Base-by-base conservation (phyloP, 1,140 invertebrate species). In the Galendromus occidentalis region DNA sequence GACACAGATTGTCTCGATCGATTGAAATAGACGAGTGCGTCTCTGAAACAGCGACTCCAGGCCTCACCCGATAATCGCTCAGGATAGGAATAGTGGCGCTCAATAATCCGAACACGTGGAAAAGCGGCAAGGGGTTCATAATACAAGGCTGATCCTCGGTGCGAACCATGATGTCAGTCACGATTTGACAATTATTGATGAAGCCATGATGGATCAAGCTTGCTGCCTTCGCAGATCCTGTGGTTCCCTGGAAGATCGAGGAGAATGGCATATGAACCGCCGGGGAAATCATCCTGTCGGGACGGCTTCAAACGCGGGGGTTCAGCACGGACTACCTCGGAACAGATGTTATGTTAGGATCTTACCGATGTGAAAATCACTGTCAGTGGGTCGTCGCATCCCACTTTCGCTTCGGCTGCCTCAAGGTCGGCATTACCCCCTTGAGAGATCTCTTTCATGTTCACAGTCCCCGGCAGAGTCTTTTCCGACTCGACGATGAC, bases 311-410 rank as follows among this genome's bases (percentile, higher is more conserved):
- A n/a, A n/a, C n/a, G n/a, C n/a, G n/a, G n/a, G n/a, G n/a, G n/a
- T n/a, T n/a, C n/a, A n/a, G n/a, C n/a, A n/a, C n/a, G n/a, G n/a
- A n/a, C n/a, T n/a, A n/a, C n/a, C n/a, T n/a, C n/a, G n/a, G n/a
- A n/a, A 39, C 9, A 39, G 9, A 39, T 39, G 33, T 9, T 4
- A 39, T 39, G 33, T 39, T 9, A 39, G 33, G 9, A 39, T 39
- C 82, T 82, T 68, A 87, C 86, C 0, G 90, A 93, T 0, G 90
- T 92, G 69, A 92, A 91, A 25, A 59, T 59, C n/a, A 59, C 51
- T 33, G 51, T 59, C 22, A 59, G 51, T 4, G 51, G 51, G 9
- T 59, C 51, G 22, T 59, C 51, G 9, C 51, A 59, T 17, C 17
- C 25, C 1, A 25, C 33, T 33, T 18, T 33, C 33, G 51, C 51